Evolutionary conservation across 2,888 invertebrate genomes (phyloP).

Genomic region (Idaea aversata): DNA sequence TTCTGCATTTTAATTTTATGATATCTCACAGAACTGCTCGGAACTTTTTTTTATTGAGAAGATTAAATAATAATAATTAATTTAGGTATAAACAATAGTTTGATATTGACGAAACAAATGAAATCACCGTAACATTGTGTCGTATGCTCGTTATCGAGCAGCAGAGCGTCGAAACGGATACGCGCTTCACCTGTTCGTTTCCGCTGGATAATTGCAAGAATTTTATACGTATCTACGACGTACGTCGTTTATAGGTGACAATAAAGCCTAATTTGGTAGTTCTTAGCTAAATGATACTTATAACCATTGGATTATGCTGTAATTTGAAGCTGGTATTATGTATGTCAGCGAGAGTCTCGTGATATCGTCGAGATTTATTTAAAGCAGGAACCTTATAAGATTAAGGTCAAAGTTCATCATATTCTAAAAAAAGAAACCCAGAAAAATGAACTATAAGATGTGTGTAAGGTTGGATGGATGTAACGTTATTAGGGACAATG

Average conservation of each 20-base stretch:
- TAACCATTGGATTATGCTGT: no score
- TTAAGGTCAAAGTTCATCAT: not conserved
- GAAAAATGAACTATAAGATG: not conserved
- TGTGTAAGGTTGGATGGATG: not conserved
- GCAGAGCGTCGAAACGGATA: conserved; percentile 58
- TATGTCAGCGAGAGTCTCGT: no score
- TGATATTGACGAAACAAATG: not conserved
- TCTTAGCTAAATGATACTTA: no score
- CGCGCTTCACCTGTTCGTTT: conserved; percentile 72
- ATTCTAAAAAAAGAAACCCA: not conserved
- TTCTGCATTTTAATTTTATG: no score
- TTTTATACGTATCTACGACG: conserved; percentile 30
- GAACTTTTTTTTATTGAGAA: not conserved
- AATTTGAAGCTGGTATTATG: no score
- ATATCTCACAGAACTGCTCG: no score
- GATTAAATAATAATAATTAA: not conserved
- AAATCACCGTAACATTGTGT: conserved; percentile 28
- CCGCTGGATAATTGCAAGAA: conserved; percentile 70
- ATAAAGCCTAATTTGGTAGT: no score
- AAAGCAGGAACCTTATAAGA: not conserved
- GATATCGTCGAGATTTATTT: no score
- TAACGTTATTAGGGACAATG: conserved; percentile 53
- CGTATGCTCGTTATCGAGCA: conserved; percentile 32
- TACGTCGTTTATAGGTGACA: not conserved
- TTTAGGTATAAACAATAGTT: not conserved